A percentile compares a stretch with the other conserved stretches of the same genome.
These are phyloP conservation scores for Cheilosia impressa DNA, from an alignment of 2,888 invertebrate genomes.

Conservation along the genomic window DNA sequence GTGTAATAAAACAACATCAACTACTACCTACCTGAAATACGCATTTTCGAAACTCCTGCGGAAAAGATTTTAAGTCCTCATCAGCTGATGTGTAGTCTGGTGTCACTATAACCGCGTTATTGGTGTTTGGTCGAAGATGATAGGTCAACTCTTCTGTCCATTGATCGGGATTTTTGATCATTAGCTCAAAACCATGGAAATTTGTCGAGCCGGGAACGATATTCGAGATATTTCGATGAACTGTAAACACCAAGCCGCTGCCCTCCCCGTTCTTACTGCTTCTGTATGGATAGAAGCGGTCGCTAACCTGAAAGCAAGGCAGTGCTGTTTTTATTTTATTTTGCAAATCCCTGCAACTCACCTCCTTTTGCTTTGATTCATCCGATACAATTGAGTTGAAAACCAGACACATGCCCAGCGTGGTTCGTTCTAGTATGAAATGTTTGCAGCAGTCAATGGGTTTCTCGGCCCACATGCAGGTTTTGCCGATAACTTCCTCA, in stretches of 20 bases:
- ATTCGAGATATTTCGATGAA: conserved; percentile 75
- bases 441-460: conserved; percentile 83
- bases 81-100: conserved; percentile 78
- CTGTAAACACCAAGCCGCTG: conserved; percentile 79
- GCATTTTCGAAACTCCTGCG: conserved; percentile 77
- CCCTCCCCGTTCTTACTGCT: conserved; percentile 80
- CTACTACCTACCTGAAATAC: conserved; percentile 78
- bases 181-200: conserved; percentile 73
- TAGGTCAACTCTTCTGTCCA: conserved; percentile 77
- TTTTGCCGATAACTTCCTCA: conserved; percentile 82
- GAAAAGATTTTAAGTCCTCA: conserved; percentile 75
- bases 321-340: background rate
- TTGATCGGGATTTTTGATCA: conserved; percentile 78
- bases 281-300: conserved; percentile 78
- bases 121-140: conserved; percentile 77
- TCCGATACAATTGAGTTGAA: conserved; percentile 83
- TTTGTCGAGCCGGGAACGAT: conserved; percentile 45
- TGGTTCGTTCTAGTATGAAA: conserved; percentile 83
- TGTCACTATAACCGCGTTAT: conserved; percentile 78
- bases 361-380: conserved; percentile 78
- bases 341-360: conserved; percentile 11
- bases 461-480: conserved; percentile 83
- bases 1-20: no score
- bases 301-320: conserved; percentile 65
- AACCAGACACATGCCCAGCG: conserved; percentile 83